Base-by-base conservation (phyloP, 2,888 invertebrate genomes). In the Rhagium mordax region DNA sequence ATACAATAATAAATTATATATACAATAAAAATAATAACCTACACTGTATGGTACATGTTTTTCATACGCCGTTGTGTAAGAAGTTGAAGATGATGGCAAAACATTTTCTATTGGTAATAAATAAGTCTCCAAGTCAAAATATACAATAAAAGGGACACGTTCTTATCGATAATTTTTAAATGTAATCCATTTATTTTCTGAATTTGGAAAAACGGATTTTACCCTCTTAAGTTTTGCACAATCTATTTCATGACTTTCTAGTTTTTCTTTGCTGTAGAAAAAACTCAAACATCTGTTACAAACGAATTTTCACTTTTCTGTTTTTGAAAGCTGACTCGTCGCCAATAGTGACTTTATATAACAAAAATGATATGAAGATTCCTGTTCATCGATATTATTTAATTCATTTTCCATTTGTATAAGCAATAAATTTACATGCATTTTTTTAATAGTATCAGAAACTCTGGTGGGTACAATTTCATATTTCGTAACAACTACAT, bases 131-230 rank as follows among this genome's bases (percentile, higher is more conserved):
- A n/a, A n/a, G n/a, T n/a, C n/a, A n/a, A n/a, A n/a, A n/a, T n/a
- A n/a, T n/a, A n/a, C n/a, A n/a, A n/a, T n/a, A n/a, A n/a, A n/a
- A n/a, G n/a, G n/a, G n/a, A n/a, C n/a, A n/a, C n/a, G n/a, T n/a
- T n/a, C n/a, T n/a, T n/a, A n/a, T 49, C 49, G n/a, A 16, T 49
- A 49, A 49, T 49, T 49, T 49, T 49, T 16, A 16, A 49, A 49
- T 49, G n/a, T 49, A 16, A 49, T 16, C 49, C 49, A 49, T 16
- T 49, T 49, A 49, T 16, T 49, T 15, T 49, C n/a, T n/a, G n/a
- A n/a, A n/a, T n/a, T n/a, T n/a, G n/a, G n/a, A n/a, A n/a, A n/a
- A n/a, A n/a, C n/a, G 0, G 49, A 49, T 49, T 49, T 49, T 16
- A 49, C 49, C 18, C 49, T 15, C 8, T 49, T 49, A 49, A 49